Percentiles rank a stretch among this genome's conserved stretches.
Evolutionary conservation across 1,140 invertebrate genomes (phyloP).

Genomic region (Pentalonia nigronervosa): DNA sequence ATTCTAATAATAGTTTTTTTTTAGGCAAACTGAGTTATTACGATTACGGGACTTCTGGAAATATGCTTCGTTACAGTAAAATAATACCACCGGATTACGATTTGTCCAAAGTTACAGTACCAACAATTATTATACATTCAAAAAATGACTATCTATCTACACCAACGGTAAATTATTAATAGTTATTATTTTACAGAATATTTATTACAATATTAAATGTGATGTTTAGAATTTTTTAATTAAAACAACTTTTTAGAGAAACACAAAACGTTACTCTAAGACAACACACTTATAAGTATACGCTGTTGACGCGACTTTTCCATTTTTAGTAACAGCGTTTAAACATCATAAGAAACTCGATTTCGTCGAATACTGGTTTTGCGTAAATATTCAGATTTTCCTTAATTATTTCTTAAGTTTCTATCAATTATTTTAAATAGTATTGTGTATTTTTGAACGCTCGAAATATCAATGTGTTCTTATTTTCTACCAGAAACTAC

Average conservation of each 20-base stretch:
- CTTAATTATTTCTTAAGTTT: neutral
- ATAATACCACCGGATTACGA: constrained; percentile 69
- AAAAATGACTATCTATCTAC: constrained; percentile 69
- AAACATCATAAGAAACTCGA: too few relatives aligned
- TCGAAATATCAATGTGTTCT: neutral
- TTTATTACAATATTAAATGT: neutral
- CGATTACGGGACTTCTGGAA: constrained; percentile 63
- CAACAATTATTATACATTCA: constrained; percentile 74
- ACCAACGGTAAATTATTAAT: neutral
- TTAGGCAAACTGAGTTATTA: constrained; percentile 61
- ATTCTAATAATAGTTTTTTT: neutral
- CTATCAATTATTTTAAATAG: neutral
- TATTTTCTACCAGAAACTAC: neutral
- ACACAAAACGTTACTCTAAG: too few relatives aligned
- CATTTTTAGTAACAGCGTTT: neutral
- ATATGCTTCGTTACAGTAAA: constrained; percentile 67
- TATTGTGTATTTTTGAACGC: too few relatives aligned
- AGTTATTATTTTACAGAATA: neutral
- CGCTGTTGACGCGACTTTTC: neutral
- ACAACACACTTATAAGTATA: neutral
- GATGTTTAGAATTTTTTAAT: too few relatives aligned
- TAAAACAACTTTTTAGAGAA: too few relatives aligned
- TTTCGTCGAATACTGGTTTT: neutral
- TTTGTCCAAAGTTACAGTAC: constrained; percentile 69
- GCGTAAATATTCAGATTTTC: neutral